phyloP scores from a whole-genome alignment of 2,888 invertebrate genomes.

The Drosophila maculinotata region DNA sequence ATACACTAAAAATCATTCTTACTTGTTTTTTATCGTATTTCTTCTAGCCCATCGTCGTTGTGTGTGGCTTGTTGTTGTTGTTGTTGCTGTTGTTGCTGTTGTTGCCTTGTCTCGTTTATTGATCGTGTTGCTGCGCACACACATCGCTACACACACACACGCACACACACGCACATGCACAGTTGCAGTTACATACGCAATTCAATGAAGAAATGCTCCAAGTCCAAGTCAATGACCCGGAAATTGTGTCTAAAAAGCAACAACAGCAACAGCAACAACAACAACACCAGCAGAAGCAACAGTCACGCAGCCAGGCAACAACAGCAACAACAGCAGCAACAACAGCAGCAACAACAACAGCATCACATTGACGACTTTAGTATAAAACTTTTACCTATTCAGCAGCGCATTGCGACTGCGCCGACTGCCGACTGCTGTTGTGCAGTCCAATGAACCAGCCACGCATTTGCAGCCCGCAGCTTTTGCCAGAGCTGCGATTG shows the following conservation, averaged over 20 bases:
- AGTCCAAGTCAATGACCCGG: conserved; percentile 85
- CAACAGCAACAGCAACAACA: conserved; percentile 71
- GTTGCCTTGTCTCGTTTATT: conserved; percentile 80
- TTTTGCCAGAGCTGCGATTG: conserved; percentile 70
- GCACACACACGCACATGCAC: conserved; percentile 43
- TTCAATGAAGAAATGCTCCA: conserved; percentile 83
- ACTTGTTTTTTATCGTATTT: conserved; percentile 69
- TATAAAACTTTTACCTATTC: conserved; percentile 81
- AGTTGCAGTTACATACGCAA: conserved; percentile 81
- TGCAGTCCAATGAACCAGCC: conserved; percentile 79
- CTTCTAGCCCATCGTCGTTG: conserved; percentile 78
- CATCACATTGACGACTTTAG: conserved; percentile 70
- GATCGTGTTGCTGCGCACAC: conserved; percentile 78
- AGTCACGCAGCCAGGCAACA: conserved; percentile 63
- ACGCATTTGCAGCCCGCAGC: conserved; percentile 74
- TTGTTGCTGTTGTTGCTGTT: conserved; percentile 43
- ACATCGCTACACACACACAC: conserved; percentile 49
- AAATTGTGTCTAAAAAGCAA: conserved; percentile 84
- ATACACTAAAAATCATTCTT: conserved; percentile 14
- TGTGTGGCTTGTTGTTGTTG: conserved; percentile 63
- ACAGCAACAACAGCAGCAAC: conserved; percentile 30
- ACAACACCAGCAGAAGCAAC: conserved; percentile 50
- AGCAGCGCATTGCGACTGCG: conserved; percentile 57
- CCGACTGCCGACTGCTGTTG: conserved; percentile 15
- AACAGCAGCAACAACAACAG: conserved; percentile 44